Evolutionary conservation across 1,140 invertebrate species (phyloP), one percentile per base, ranked within the genome.

Genomic region (Cydia strobilella): DNA sequence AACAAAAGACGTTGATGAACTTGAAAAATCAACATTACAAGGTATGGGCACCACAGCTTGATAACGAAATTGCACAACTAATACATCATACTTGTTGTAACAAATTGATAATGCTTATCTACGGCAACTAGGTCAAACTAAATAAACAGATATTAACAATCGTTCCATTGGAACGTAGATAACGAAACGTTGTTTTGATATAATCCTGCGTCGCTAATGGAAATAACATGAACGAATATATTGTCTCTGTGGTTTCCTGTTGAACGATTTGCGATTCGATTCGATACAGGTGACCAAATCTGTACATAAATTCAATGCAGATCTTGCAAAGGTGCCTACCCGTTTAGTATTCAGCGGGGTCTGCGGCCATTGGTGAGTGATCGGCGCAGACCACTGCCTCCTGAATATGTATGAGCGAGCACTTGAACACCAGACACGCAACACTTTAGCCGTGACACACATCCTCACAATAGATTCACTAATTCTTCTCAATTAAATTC

Each of bases 341-440:
- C 81, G 80, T 69, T 92, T 92, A 87, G 84, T 91, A 92, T 92
- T 90, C 90, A 88, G 81, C 74, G 74, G 83, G 88, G 87, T 85
- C 86, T 84, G 85, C 88, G 84, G 85, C 84, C 86, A 88, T 86
- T 88, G 88, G 84, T 89, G 84, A 84, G 75, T 76, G 83, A 84
- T 86, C 83, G 83, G 84, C 81, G 79, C 74, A 78, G 82, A 82
- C 83, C 84, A 84, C 79, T 80, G 80, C 75, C 83, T 77, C 39
- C 82, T 88, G 86, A 90, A 91, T 91, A 92, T 91, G 87, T 89
- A 92, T 92, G 85, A 92, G 82, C 75, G 72, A 78, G 74, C 81
- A 82, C 82, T 81, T 79, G 82, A 82, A 84, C 79, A 66, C 81
- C 79, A 82, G 86, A 84, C 84, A 82, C 85, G 86, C 80, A 79